A percentile compares a stretch with the other conserved stretches of the same genome.
phyloP scores from a whole-genome alignment of 2,113 vertebrate species.

The Bos javanicus region DNA sequence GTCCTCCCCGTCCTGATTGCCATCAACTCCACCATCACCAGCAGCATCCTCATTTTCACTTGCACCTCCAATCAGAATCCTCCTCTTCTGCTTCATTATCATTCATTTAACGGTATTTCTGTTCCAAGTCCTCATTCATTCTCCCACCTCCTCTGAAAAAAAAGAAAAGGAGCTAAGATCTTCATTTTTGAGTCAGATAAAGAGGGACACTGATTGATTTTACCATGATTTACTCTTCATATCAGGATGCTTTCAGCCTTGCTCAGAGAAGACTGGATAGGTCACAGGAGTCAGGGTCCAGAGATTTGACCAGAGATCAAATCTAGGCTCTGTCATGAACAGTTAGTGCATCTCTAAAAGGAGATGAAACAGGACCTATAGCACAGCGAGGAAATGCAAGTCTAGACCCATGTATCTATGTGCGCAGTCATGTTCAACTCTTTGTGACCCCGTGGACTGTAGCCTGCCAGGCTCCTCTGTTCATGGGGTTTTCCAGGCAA shows the following conservation, averaged over 20 bases:
- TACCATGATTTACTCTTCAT: background rate
- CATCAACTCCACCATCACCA: background rate
- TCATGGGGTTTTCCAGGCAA: background rate
- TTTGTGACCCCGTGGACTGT: background rate
- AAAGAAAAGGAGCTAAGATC: background rate
- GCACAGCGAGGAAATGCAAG: background rate
- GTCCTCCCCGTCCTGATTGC: background rate
- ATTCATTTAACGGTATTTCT: background rate
- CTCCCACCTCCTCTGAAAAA: background rate
- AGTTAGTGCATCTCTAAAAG: background rate
- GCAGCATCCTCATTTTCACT: background rate
- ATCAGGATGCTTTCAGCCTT: background rate
- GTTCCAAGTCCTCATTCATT: background rate
- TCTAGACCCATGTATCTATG: background rate
- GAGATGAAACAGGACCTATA: background rate
- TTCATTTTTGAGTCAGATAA: background rate
- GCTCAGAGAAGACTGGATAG: background rate
- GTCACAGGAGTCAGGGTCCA: background rate
- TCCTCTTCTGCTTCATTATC: background rate
- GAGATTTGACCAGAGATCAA: background rate
- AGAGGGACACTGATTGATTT: background rate
- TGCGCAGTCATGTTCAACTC: background rate
- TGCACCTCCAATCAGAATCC: background rate
- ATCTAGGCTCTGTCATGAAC: background rate
- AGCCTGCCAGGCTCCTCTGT: background rate